Percentiles rank a stretch among this genome's conserved stretches.
Evolutionary conservation across 2,797 vertebrate genomes (phyloP).

Genomic region (Bovichtus diacanthus): DNA sequence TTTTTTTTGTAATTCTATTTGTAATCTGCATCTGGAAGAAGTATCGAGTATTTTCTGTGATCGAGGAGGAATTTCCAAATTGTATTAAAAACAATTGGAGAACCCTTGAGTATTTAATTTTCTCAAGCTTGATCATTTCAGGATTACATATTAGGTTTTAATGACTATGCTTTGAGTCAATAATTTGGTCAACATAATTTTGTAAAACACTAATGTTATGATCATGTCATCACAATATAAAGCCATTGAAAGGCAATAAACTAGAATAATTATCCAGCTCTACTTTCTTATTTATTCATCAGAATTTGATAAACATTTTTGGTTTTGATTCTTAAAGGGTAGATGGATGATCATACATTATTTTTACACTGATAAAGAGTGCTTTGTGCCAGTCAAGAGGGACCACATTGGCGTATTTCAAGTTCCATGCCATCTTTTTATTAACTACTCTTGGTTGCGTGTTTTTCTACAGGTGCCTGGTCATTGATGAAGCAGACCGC

Average conservation of each 20-base stretch:
- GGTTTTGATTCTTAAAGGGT: background rate
- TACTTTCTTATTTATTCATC: background rate
- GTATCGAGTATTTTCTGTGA: no score
- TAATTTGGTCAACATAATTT: background rate
- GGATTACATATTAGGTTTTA: background rate
- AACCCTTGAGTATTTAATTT: background rate
- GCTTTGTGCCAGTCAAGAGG: background rate
- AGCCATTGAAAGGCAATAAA: background rate
- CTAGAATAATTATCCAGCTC: background rate
- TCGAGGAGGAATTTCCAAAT: background rate
- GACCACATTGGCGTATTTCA: background rate
- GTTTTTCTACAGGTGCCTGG: conserved; percentile 89
- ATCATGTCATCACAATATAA: background rate
- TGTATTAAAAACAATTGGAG: background rate
- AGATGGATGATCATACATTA: background rate
- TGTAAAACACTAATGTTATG: background rate
- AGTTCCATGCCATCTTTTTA: background rate
- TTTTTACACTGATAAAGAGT: background rate
- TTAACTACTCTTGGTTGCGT: background rate
- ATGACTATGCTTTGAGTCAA: background rate
- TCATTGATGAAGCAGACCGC: conserved; percentile 97
- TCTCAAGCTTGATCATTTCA: background rate
- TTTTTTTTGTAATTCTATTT: accelerated
- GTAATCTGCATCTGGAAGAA: background rate
- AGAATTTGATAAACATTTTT: background rate